Percentiles rank a stretch among this genome's conserved stretches.
Evolutionary conservation across 2,888 invertebrate genomes (phyloP).

Genomic region (Polymixis flavicincta): DNA sequence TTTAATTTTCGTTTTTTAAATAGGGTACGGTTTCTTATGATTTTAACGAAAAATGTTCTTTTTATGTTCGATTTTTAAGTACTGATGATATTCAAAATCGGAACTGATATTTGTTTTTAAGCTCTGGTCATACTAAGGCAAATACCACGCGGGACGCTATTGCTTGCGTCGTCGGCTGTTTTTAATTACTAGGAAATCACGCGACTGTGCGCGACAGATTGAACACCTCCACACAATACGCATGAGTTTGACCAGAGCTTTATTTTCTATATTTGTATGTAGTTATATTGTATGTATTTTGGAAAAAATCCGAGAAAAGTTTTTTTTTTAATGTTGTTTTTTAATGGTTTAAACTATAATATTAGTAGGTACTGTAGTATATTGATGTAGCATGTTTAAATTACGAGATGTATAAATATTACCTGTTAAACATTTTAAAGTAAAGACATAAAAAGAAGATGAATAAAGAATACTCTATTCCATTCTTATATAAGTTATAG

Average conservation of each 20-base stretch:
- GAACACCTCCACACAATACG: neutral
- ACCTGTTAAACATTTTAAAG: neutral
- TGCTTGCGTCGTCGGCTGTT: neutral
- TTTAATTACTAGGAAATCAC: neutral
- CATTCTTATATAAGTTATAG: constrained; percentile 22
- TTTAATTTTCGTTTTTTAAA: no score
- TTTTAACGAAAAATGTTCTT: no score
- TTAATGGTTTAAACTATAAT: neutral
- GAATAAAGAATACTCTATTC: no score
- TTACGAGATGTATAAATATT: constrained; percentile 28
- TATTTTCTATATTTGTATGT: neutral
- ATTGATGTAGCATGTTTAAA: constrained; percentile 1
- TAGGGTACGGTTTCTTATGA: no score
- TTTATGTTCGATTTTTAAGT: no score
- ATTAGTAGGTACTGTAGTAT: neutral
- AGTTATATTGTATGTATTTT: neutral
- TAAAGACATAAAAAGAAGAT: neutral
- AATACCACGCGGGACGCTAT: neutral
- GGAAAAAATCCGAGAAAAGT: neutral
- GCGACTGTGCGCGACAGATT: neutral
- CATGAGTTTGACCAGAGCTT: neutral
- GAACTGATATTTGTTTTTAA: no score
- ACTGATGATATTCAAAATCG: no score
- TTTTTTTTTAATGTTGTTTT: neutral
- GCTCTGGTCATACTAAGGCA: no score